Evolutionary conservation across 2,888 invertebrate species (phyloP).

Genomic region (Osmoderma eremita): DNA sequence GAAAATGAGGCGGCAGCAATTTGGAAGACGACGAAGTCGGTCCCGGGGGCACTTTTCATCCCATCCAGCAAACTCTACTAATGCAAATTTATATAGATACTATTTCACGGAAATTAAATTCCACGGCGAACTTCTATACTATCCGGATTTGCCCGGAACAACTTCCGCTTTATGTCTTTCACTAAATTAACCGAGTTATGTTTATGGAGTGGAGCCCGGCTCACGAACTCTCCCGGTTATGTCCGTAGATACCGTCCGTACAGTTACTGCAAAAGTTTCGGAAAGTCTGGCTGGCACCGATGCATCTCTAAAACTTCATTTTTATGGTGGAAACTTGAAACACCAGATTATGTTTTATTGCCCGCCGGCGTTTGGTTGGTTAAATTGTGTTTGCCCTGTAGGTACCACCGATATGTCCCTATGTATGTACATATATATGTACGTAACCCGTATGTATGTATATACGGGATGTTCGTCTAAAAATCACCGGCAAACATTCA

Average conservation of each 20-base stretch:
- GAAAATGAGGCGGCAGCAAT: slow-evolving; percentile 35
- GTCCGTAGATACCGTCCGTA: slow-evolving; percentile 43
- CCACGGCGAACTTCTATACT: slow-evolving; percentile 40
- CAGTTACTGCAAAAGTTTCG: slow-evolving; percentile 46
- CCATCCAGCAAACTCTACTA: slow-evolving; percentile 31
- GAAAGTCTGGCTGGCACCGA: slow-evolving; percentile 39
- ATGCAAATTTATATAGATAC: slow-evolving; percentile 53
- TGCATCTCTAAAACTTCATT: slow-evolving; percentile 40
- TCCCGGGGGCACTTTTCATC: slow-evolving; percentile 21
- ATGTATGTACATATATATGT: too few relatives aligned
- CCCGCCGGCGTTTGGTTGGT: slow-evolving; percentile 24
- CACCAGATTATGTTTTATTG: slow-evolving; percentile 45
- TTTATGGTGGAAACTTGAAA: slow-evolving; percentile 40
- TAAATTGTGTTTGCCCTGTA: slow-evolving; percentile 34
- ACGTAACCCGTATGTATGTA: too few relatives aligned
- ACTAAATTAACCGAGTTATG: slow-evolving; percentile 55
- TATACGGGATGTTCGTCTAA: too few relatives aligned
- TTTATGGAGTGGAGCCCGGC: slow-evolving; percentile 48
- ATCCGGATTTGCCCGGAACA: slow-evolving; percentile 43
- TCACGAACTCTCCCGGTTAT: slow-evolving; percentile 42
- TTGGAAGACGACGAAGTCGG: slow-evolving; percentile 15
- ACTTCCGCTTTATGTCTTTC: slow-evolving; percentile 52
- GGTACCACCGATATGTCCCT: background rate
- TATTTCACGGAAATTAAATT: slow-evolving; percentile 54
- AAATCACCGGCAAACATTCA: too few relatives aligned